Percentiles rank a stretch among this genome's conserved stretches.
These are phyloP conservation scores for Penaeus chinensis DNA, from an alignment of 1,140 invertebrate genomes.

Conservation along the genomic window DNA sequence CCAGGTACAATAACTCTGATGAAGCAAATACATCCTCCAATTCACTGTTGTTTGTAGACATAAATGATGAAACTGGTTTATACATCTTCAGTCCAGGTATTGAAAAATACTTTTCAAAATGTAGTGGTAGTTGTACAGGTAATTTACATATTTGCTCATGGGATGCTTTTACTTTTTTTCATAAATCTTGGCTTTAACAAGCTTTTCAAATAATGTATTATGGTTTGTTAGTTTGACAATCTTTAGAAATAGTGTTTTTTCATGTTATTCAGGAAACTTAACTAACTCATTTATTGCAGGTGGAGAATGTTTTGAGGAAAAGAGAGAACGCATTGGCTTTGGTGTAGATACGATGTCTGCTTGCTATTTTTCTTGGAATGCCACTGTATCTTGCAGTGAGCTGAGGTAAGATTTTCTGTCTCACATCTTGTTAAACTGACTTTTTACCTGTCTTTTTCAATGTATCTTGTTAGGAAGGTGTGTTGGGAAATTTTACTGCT, in stretches of 20 bases:
- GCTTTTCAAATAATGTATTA: neutral
- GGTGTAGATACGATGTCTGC: constrained; percentile 45
- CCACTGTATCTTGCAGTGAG: constrained; percentile 11
- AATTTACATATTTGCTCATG: neutral
- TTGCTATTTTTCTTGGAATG: constrained; percentile 18
- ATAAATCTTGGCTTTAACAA: no score
- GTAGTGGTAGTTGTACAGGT: neutral
- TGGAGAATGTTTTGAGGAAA: constrained; percentile 20
- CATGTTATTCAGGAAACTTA: neutral
- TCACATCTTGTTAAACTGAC: no score
- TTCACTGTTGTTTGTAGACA: constrained; percentile 10
- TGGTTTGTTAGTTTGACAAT: neutral
- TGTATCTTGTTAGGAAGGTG: no score
- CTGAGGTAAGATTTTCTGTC: neutral
- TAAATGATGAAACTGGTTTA: constrained; percentile 37
- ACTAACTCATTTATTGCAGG: neutral
- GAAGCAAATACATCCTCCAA: constrained; percentile 13
- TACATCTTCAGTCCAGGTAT: constrained; percentile 46
- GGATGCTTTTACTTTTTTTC: no score
- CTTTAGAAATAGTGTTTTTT: neutral
- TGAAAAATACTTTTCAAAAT: neutral
- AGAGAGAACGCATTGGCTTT: constrained; percentile 20
- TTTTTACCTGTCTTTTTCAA: no score
- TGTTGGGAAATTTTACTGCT: no score
- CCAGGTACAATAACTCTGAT: constrained; percentile 28